A percentile compares a stretch with the other conserved stretches of the same genome.
Evolutionary conservation across 2,113 vertebrate genomes (phyloP).

Genomic region (Hassar affinis): DNA sequence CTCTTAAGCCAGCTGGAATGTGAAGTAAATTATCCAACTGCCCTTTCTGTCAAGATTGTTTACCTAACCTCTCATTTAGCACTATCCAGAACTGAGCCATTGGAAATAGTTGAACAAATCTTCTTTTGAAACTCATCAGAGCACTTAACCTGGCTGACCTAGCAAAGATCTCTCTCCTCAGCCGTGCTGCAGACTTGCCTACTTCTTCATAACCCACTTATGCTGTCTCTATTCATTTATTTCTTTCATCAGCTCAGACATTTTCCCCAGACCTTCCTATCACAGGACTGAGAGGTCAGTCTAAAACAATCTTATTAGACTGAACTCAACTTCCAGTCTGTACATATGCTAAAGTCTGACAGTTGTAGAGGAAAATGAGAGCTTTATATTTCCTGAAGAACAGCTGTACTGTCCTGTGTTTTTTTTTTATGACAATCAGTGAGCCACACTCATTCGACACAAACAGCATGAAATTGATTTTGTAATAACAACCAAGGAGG

Average conservation of each 20-base stretch:
- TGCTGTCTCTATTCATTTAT: conserved; percentile 57
- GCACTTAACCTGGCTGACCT: conserved; percentile 53
- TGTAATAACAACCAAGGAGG: conserved; percentile 90
- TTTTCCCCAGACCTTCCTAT: conserved; percentile 35
- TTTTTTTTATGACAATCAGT: background rate
- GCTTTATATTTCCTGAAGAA: conserved; percentile 33
- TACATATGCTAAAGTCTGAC: conserved; percentile 53
- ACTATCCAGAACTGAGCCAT: background rate
- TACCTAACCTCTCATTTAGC: conserved; percentile 16
- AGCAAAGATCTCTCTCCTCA: conserved; percentile 47
- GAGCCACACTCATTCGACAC: conserved; percentile 61
- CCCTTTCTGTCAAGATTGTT: background rate
- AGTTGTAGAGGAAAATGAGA: conserved; percentile 11
- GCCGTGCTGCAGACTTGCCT: conserved; percentile 48
- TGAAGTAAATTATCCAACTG: background rate
- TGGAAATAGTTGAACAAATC: background rate
- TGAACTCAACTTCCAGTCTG: conserved; percentile 52
- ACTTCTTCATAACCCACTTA: conserved; percentile 59
- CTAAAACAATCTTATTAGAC: conserved; percentile 10
- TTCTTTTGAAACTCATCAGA: conserved; percentile 15
- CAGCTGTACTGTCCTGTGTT: conserved; percentile 1
- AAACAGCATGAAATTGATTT: conserved; percentile 95
- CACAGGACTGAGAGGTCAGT: background rate
- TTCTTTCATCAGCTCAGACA: conserved; percentile 60
- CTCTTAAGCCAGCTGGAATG: background rate